A percentile compares a stretch with the other conserved stretches of the same genome.
Conservation (phyloP, 2,888 invertebrate species). For the Villa cingulata region DNA sequence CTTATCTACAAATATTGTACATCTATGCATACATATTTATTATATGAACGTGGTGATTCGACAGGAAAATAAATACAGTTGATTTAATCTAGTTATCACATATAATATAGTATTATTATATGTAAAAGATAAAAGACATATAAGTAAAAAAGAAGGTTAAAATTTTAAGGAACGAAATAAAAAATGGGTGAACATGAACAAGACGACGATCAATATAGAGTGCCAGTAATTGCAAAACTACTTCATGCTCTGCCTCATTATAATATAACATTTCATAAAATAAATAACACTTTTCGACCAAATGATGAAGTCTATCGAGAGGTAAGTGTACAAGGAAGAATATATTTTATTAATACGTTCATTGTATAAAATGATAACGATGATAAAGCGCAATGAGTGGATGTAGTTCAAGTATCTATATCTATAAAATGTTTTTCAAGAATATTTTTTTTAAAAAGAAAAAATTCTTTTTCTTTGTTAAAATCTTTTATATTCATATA, state of each 20-base stretch:
- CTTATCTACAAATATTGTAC: not conserved
- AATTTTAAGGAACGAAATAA: not conserved
- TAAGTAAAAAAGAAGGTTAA: not conserved
- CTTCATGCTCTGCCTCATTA: slow-evolving; percentile 84
- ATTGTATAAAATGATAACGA: no score
- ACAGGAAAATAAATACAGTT: no score
- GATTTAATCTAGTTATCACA: no score
- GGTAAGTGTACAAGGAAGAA: slow-evolving; percentile 39
- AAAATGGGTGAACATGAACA: slow-evolving; percentile 24
- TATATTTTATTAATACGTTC: not conserved
- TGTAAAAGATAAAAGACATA: not conserved
- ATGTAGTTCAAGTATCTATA: not conserved
- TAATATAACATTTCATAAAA: slow-evolving; percentile 77
- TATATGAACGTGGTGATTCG: no score
- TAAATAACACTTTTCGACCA: slow-evolving; percentile 85
- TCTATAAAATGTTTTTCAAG: no score
- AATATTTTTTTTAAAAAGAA: no score
- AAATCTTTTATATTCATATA: slow-evolving; percentile 32
- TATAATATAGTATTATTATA: not conserved
- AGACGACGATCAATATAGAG: slow-evolving; percentile 66
- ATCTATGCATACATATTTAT: not conserved
- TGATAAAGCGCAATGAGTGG: not conserved
- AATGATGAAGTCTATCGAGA: slow-evolving; percentile 81
- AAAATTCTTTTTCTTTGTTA: no score
- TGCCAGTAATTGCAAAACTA: slow-evolving; percentile 72